These are phyloP conservation scores for Silurus asotus DNA, from an alignment of 2,113 vertebrate genomes.

Conservation along the genomic window DNA sequence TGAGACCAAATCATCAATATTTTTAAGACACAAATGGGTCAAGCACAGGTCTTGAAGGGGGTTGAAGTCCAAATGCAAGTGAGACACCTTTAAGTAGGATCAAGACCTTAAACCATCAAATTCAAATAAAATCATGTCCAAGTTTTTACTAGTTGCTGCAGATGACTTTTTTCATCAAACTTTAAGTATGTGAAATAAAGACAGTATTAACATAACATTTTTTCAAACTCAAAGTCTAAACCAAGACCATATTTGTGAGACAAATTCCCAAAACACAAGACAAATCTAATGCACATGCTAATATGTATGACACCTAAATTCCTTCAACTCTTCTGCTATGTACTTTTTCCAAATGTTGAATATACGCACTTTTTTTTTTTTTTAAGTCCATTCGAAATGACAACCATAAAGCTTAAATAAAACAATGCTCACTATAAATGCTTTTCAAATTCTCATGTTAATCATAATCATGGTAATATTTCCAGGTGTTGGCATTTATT, in stretches of 20 bases:
- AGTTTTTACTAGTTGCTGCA: background rate
- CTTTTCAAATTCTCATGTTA: background rate
- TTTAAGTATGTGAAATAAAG: background rate
- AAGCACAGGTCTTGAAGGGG: background rate
- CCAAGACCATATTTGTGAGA: background rate
- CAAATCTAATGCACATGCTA: background rate
- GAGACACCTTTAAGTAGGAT: background rate
- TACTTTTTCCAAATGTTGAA: background rate
- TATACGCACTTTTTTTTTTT: background rate
- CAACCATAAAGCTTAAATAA: background rate
- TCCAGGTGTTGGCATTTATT: conserved; percentile 8
- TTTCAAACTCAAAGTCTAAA: background rate
- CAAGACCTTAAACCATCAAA: background rate
- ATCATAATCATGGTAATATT: background rate
- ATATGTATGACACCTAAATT: background rate
- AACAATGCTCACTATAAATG: background rate
- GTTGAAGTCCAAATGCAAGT: background rate
- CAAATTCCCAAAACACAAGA: background rate
- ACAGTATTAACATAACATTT: background rate
- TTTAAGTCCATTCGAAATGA: background rate
- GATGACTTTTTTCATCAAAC: background rate
- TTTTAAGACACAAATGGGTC: background rate
- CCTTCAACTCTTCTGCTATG: background rate
- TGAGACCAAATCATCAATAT: background rate
- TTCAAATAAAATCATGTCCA: background rate